Conservation (phyloP, 2,797 vertebrate genomes). For the Sylvia borin region DNA sequence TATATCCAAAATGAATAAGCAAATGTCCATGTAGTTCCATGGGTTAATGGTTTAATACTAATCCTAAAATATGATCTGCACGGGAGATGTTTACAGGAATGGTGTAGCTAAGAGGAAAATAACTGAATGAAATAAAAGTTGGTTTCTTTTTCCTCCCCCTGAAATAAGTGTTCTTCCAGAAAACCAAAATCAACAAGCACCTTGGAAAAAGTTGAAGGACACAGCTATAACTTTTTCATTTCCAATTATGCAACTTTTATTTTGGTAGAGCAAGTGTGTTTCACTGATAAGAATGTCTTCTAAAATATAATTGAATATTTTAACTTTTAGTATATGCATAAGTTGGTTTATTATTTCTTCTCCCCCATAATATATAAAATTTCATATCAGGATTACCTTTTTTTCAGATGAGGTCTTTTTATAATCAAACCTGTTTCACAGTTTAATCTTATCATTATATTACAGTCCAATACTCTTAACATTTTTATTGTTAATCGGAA, state of each 20-base stretch:
- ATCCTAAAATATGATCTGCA: background rate
- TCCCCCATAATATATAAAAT: slow-evolving; percentile 11
- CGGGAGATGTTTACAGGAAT: background rate
- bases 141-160: accelerated
- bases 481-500: slow-evolving; percentile 32
- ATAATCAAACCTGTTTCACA: slow-evolving; percentile 51
- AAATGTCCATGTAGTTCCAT: background rate
- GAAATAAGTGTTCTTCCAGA: background rate
- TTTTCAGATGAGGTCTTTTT: slow-evolving; percentile 32
- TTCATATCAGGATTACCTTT: slow-evolving; percentile 37
- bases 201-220: slow-evolving; percentile 47
- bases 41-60: background rate
- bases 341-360: slow-evolving; percentile 53
- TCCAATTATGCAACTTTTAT: slow-evolving; percentile 50
- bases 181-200: background rate
- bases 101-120: background rate
- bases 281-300: slow-evolving; percentile 59
- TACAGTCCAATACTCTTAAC: slow-evolving; percentile 23
- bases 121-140: background rate
- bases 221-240: slow-evolving; percentile 36
- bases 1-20: background rate
- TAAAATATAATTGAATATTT: slow-evolving; percentile 62
- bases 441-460: slow-evolving; percentile 60
- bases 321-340: slow-evolving; percentile 43
- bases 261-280: slow-evolving; percentile 58